Percentiles rank a stretch among this genome's conserved stretches.
Conservation (phyloP, 2,888 invertebrate species). For the Scaptomyza parva region DNA sequence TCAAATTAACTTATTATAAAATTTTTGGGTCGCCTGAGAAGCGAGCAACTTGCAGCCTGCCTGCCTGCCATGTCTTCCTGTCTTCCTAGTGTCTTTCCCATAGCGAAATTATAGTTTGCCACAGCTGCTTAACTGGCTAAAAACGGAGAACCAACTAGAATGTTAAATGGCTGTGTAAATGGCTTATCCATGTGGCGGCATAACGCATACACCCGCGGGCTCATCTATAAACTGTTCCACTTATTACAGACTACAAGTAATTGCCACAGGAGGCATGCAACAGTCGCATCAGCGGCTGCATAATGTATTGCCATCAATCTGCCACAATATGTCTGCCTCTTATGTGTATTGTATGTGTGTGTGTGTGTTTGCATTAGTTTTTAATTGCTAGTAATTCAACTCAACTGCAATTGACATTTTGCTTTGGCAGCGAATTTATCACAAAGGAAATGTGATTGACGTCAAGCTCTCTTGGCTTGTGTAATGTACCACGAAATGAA, state of each 20-base stretch:
- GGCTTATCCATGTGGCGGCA: conserved; percentile 56
- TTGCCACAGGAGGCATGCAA: conserved; percentile 40
- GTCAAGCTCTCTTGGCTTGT: conserved; percentile 49
- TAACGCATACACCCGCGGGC: conserved; percentile 40
- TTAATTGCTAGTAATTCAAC: conserved; percentile 75
- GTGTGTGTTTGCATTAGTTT: conserved; percentile 58
- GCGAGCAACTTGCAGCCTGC: conserved; percentile 20
- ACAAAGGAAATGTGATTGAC: conserved; percentile 75
- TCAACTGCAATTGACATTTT: conserved; percentile 45
- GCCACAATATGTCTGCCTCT: conserved; percentile 17
- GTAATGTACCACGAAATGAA: conserved; percentile 70
- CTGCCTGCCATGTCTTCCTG: not conserved
- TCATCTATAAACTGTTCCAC: conserved; percentile 24
- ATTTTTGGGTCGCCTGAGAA: conserved; percentile 59
- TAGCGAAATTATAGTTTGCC: conserved; percentile 35
- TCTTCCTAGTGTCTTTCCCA: conserved; percentile 11
- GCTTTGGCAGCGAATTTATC: conserved; percentile 65
- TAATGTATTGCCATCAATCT: conserved; percentile 60
- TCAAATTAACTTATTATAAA: conserved; percentile 75
- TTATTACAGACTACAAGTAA: conserved; percentile 45
- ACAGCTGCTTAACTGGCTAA: conserved; percentile 37
- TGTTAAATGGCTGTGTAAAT: conserved; percentile 65
- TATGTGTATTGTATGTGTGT: not conserved
- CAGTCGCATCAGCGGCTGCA: conserved; percentile 1
- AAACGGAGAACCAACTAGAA: conserved; percentile 44